Conservation (phyloP, 2,113 vertebrate species). For the Toxotes jaculatrix region DNA sequence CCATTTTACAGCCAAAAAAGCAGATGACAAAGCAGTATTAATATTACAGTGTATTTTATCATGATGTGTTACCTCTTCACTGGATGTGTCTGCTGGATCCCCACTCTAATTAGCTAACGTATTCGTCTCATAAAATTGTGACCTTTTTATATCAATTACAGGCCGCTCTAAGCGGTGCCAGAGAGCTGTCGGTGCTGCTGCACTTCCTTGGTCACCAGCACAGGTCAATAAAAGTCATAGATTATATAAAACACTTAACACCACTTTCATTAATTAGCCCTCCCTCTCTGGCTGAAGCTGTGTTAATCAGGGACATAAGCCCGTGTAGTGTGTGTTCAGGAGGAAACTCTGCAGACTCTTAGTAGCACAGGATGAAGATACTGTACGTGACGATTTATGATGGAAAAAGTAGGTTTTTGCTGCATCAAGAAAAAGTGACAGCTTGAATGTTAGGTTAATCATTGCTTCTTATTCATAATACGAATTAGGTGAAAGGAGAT, state of each 20-base stretch:
- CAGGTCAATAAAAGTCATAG: slow-evolving; percentile 68
- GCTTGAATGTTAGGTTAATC: slow-evolving; percentile 16
- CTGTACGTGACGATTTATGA: slow-evolving; percentile 27
- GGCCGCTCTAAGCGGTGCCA: slow-evolving; percentile 45
- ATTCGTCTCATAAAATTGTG: slow-evolving; percentile 48
- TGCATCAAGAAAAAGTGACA: slow-evolving; percentile 33
- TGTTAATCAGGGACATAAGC: slow-evolving; percentile 55
- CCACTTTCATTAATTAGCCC: slow-evolving; percentile 72
- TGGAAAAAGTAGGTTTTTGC: slow-evolving; percentile 34
- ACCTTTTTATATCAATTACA: slow-evolving; percentile 61
- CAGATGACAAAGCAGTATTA: slow-evolving; percentile 63
- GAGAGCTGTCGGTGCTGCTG: slow-evolving; percentile 48
- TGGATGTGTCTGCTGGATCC: slow-evolving; percentile 57
- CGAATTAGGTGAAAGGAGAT: slow-evolving; percentile 12
- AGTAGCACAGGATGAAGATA: neutral
- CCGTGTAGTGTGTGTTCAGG: slow-evolving; percentile 25
- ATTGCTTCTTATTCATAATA: neutral
- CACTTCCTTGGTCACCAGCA: slow-evolving; percentile 58
- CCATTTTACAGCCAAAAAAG: slow-evolving; percentile 35
- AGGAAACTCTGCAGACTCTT: slow-evolving; percentile 24
- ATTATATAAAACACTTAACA: slow-evolving; percentile 61
- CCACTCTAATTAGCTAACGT: slow-evolving; percentile 68
- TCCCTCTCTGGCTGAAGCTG: slow-evolving; percentile 26
- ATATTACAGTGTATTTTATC: slow-evolving; percentile 50
- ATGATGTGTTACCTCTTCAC: slow-evolving; percentile 31